Base-by-base conservation (phyloP, 2,797 vertebrate genomes). In the Lepilemur ruficaudatus region DNA sequence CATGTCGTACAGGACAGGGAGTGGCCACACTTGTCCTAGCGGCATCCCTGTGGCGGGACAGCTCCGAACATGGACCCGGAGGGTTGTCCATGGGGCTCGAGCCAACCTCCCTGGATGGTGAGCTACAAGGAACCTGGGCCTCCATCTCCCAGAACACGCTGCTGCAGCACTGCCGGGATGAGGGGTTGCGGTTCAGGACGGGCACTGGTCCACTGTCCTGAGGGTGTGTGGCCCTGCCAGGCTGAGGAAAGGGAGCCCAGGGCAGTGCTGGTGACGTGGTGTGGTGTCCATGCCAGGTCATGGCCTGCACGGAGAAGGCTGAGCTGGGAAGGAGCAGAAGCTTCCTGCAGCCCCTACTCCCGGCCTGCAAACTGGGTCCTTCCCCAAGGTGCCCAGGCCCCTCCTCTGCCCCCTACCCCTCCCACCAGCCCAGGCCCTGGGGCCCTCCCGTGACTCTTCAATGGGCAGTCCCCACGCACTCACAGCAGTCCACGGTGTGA, bases 151-250 rank as follows among this genome's bases (percentile, higher is more conserved):
- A 30, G 72, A 15, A 75, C 41, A 7, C 15, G 2, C 28, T 4
- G 43, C 72, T 32, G 28, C 28, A 48, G 43, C 43, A 0, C 8
- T 1, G 28, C 59, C 59, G 4, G 17, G 43, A 8, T 7, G 15
- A 32, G 43, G 43, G 7, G 0, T 15, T 30, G 25, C 15, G 28
- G 43, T n/a, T 22, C 32, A 23, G 15, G 8, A 1, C 8, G 15
- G 38, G 35, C 35, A 30, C 55, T 38, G 43, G 32, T 13, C 32
- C 50, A 59, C 57, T 43, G 5, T 11, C 79, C 73, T 43, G 25
- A 30, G 15, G 10, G 28, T 13, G 3, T 14, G 20, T 17, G 17
- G 57, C 23, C n/a, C 0, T 1, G n/a, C 22, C 17, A 35, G 20
- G 61, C 46, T 22, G 7, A 72, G 25, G 35, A 41, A 32, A 32